Conservation (phyloP, 2,888 invertebrate species). For the Hemicrepidius hirtus region DNA sequence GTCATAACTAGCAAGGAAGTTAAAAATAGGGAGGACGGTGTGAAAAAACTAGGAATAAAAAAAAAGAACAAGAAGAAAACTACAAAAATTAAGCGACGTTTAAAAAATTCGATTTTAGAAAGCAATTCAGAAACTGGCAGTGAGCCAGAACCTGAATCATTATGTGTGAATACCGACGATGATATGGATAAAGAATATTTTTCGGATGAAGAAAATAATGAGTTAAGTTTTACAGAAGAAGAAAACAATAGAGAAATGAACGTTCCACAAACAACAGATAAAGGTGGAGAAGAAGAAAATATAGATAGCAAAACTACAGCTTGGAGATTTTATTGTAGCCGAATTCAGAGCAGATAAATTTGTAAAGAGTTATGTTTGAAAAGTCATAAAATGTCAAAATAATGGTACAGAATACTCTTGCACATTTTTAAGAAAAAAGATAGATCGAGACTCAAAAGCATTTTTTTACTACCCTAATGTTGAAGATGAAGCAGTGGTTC, state of each 20-base stretch:
- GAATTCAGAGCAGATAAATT: neutral
- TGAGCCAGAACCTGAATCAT: conserved; percentile 1
- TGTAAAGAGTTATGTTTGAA: neutral
- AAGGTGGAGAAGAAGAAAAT: neutral
- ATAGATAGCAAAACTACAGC: neutral
- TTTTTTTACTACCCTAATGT: conserved; percentile 1
- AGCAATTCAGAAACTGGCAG: neutral
- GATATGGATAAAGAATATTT: conserved; percentile 1
- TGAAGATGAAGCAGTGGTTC: too few relatives aligned
- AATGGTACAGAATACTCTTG: conserved; percentile 1
- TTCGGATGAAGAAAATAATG: conserved; percentile 1
- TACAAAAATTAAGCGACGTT: neutral
- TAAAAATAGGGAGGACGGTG: too few relatives aligned
- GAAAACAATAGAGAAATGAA: neutral
- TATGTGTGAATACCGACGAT: neutral
- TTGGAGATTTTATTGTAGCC: conserved; percentile 1
- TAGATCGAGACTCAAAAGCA: conserved; percentile 1
- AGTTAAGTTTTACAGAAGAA: conserved; percentile 1
- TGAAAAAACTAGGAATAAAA: too few relatives aligned
- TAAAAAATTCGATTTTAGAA: conserved; percentile 1
- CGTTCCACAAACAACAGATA: conserved; percentile 1
- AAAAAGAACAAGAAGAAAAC: conserved; percentile 1
- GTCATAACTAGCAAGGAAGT: neutral
- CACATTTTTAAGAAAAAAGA: conserved; percentile 1
- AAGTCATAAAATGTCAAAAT: neutral